Evolutionary conservation across 2,113 vertebrate species (phyloP), one percentile per base, ranked within the genome.

Genomic region (Copsychus sechellarum): DNA sequence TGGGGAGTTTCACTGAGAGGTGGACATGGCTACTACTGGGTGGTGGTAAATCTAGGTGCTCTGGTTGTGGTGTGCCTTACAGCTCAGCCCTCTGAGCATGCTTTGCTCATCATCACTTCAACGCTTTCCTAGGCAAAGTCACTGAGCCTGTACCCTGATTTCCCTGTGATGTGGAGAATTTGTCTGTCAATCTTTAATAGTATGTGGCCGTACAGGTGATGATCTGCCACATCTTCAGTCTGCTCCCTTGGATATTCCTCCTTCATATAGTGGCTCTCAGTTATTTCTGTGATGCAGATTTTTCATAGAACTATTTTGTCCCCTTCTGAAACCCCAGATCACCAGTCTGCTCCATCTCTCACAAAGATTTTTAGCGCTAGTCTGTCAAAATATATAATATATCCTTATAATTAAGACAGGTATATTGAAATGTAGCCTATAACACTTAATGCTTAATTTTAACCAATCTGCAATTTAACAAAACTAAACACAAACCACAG

Each of bases 11-110:
- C 3, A 2, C 48, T 16, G 40, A 24, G 34, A 51, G 47, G 9
- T n/a, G 40, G 26, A 33, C 0, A 0, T 13, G 38, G 14, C 24
- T 4, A 0, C 12, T 81, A 10, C 14, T 48, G n/a, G 3, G 14
- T 34, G 9, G 7, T 33, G 25, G 33, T 23, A 67, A 40, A 54
- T 54, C 24, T 60, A 1, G 26, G 36, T 31, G 33, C 34, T 76
- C 43, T 88, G 42, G 7, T 40, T 77, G 23, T 29, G 25, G 25
- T 36, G 12, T 56, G 53, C 26, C 43, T 54, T 53, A 29, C n/a
- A 38, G 38, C 38, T 71, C 34, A 58, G 15, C 8, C 8, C 18
- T 62, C 38, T 56, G 26, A 76, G 23, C 8, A 25, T 14, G 12
- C 66, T 73, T 28, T 3, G 6, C 4, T 42, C 31, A 18, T 53